A percentile compares a stretch with the other conserved stretches of the same genome.
phyloP scores from a whole-genome alignment of 2,888 invertebrate genomes.

The Folsomia manolachei region DNA sequence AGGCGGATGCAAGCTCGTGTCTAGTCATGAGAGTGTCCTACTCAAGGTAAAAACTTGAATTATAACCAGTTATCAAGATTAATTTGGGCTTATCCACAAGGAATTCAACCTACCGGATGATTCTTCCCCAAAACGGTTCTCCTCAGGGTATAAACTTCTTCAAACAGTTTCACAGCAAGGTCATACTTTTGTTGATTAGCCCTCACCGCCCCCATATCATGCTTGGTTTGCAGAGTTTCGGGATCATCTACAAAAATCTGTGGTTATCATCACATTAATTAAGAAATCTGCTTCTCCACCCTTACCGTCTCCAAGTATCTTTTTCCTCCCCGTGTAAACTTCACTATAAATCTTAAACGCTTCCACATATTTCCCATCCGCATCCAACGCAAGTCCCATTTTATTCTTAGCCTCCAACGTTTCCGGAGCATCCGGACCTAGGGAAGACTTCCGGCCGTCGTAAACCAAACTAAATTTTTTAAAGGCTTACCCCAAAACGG shows the following conservation, averaged over 20 bases:
- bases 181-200: slow-evolving; percentile 36
- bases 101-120: slow-evolving; percentile 16
- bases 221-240: slow-evolving; percentile 26
- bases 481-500: slow-evolving; percentile 20
- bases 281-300: neutral
- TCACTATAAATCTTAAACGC: slow-evolving; percentile 29
- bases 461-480: slow-evolving; percentile 19
- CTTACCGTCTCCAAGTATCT: slow-evolving; percentile 20
- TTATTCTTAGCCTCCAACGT: slow-evolving; percentile 18
- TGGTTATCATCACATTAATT: neutral
- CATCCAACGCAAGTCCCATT: slow-evolving; percentile 24
- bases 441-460: slow-evolving; percentile 8
- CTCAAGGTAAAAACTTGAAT: neutral
- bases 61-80: neutral
- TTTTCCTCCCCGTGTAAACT: slow-evolving; percentile 18
- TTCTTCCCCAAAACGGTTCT: slow-evolving; percentile 27
- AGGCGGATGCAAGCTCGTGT: slow-evolving; percentile 23
- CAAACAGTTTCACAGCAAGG: slow-evolving; percentile 30
- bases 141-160: slow-evolving; percentile 25
- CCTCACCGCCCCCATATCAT: slow-evolving; percentile 32
- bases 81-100: neutral
- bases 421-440: slow-evolving; percentile 22
- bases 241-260: slow-evolving; percentile 9
- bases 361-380: slow-evolving; percentile 23
- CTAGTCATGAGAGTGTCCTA: slow-evolving; percentile 27